These are phyloP conservation scores for Drosophila mojavensis DNA, from an alignment of 1,140 invertebrate species.

Conservation along the genomic window DNA sequence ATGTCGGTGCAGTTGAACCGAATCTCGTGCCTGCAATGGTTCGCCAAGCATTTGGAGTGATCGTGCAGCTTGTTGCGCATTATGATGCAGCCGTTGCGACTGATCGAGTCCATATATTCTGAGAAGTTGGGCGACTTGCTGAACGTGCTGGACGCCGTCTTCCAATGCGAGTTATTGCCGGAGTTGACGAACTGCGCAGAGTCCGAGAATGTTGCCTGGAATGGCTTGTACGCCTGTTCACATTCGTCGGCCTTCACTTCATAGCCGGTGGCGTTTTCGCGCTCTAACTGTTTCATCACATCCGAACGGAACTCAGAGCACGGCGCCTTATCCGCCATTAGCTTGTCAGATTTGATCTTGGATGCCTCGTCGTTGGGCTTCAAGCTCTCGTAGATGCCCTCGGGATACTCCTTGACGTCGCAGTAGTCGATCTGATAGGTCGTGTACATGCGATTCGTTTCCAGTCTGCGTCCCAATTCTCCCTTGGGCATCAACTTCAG, in stretches of 20 bases:
- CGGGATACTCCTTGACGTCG: slow-evolving; percentile 84
- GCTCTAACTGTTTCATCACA: slow-evolving; percentile 70
- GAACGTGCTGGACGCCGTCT: slow-evolving; percentile 55
- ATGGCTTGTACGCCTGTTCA: slow-evolving; percentile 72
- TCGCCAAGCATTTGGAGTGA: slow-evolving; percentile 72
- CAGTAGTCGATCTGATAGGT: slow-evolving; percentile 86
- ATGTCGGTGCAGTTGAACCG: slow-evolving; percentile 68
- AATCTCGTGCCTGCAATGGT: slow-evolving; percentile 73
- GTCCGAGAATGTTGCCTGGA: slow-evolving; percentile 74
- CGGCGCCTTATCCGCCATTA: slow-evolving; percentile 52
- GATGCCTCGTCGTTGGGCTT: slow-evolving; percentile 68
- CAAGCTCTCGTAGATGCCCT: slow-evolving; percentile 77
- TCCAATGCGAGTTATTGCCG: slow-evolving; percentile 77
- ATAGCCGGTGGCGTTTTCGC: slow-evolving; percentile 47
- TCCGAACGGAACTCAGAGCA: slow-evolving; percentile 74
- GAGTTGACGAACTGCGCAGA: slow-evolving; percentile 67
- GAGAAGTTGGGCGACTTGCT: slow-evolving; percentile 68
- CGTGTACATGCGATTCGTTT: slow-evolving; percentile 85
- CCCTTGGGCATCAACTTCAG: slow-evolving; percentile 84
- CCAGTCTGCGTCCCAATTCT: slow-evolving; percentile 84
- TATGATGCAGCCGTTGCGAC: slow-evolving; percentile 77
- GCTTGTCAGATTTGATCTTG: slow-evolving; percentile 61
- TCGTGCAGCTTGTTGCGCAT: slow-evolving; percentile 79
- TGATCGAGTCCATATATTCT: slow-evolving; percentile 83
- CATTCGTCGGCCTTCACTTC: slow-evolving; percentile 55